Percentiles rank a stretch among this genome's conserved stretches.
These are phyloP conservation scores for Nebria ingens DNA, from an alignment of 1,140 invertebrate species.

Conservation along the genomic window DNA sequence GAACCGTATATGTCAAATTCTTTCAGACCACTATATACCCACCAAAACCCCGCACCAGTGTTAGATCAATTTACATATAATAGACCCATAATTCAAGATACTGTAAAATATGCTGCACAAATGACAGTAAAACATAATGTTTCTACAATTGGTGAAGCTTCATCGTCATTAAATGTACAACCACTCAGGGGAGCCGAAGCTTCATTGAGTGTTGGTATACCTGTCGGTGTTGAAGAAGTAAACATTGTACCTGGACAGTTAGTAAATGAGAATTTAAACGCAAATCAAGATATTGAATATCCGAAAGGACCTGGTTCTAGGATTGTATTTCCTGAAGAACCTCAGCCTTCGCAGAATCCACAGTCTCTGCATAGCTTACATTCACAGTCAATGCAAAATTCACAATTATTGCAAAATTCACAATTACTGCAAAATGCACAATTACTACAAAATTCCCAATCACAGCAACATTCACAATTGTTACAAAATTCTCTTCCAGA, in stretches of 20 bases:
- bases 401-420: slow-evolving; percentile 5
- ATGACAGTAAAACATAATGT: not conserved
- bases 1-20: slow-evolving; percentile 35
- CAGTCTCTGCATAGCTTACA: slow-evolving; percentile 3
- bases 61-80: not conserved
- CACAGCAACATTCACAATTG: not conserved
- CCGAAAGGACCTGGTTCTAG: slow-evolving; percentile 23
- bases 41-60: slow-evolving; percentile 6
- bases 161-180: slow-evolving; percentile 21
- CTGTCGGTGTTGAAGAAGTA: slow-evolving; percentile 21
- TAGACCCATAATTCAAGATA: slow-evolving; percentile 14
- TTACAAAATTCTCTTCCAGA: slow-evolving; percentile 4
- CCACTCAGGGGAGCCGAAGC: slow-evolving; percentile 29
- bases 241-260: slow-evolving; percentile 31
- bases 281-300: slow-evolving; percentile 22
- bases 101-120: slow-evolving; percentile 15
- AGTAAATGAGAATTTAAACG: slow-evolving; percentile 30
- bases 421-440: too few relatives aligned
- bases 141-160: not conserved
- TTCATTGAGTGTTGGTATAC: slow-evolving; percentile 30
- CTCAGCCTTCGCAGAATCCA: slow-evolving; percentile 13
- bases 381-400: slow-evolving; percentile 9
- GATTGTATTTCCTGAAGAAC: slow-evolving; percentile 31
- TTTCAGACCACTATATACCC: slow-evolving; percentile 26
- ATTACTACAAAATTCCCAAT: too few relatives aligned